Base-by-base conservation (phyloP, 2,797 vertebrate species). In the Thripadectes ignobilis region DNA sequence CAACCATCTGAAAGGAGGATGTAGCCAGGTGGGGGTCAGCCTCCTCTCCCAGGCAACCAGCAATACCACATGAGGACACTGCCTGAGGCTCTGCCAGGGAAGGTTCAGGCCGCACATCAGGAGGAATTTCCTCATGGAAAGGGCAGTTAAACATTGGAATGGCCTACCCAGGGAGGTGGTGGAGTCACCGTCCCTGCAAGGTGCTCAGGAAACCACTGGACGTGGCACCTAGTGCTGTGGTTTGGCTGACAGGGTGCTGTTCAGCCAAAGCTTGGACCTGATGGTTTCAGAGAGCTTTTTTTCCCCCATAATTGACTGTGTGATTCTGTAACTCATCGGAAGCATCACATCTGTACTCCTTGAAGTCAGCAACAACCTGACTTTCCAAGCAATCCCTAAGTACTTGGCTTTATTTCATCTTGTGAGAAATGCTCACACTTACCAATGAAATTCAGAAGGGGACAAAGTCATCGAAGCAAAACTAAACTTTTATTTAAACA, bases 21-120 rank as follows among this genome's bases (percentile, higher is more conserved):
- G 36, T 7, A 55, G 17, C 23, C 14, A 22, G 43, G 3, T 13
- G 11, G 5, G 14, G 3, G 4, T 3, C 2, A 6, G 38, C 24
- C 51, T 51, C 43, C 26, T 26, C 51, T 39, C 18, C n/a, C 29
- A 39, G 11, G 45, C 10, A 45, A 7, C 16, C 12, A 58, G 51
- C 3, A 7, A 34, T 5, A 51, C 20, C 9, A 34, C 14, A 9
- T 16, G 21, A 59, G n/a, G 4, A 52, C 34, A 72, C 2, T 8
- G 73, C 14, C n/a, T 52, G 38, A 34, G 12, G 52, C 30, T 20
- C 52, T 19, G 10, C 38, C 39, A 20, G 12, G 34, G 12, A 21
- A 52, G 8, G 18, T 17, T 59, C 22, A 32, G 45, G 12, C 1
- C 23, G 52, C 20, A 52, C 24, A 14, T 27, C 18, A 32, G 59